phyloP scores from a whole-genome alignment of 1,140 invertebrate genomes.

The Psilanteris sp. region DNA sequence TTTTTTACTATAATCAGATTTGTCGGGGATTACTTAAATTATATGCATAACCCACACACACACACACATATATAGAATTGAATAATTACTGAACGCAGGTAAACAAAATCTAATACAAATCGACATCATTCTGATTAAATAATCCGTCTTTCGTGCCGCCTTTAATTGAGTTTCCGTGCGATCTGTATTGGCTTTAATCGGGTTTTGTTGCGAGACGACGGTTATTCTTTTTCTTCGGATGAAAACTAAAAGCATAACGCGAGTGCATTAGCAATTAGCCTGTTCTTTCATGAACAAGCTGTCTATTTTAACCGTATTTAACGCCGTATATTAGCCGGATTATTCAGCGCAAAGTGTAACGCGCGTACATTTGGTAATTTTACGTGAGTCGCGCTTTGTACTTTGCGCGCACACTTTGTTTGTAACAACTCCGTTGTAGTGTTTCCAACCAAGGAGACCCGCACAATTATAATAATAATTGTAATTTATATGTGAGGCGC shows the following conservation, averaged over 20 bases:
- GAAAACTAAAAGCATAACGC: neutral
- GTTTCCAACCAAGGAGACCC: conserved; percentile 33
- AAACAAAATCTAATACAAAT: too few relatives aligned
- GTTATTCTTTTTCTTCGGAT: too few relatives aligned
- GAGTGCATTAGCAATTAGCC: conserved; percentile 57
- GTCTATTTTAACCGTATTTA: conserved; percentile 63
- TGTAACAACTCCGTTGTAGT: conserved; percentile 35
- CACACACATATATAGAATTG: too few relatives aligned
- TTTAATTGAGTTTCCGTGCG: too few relatives aligned
- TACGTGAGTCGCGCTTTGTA: conserved; percentile 47
- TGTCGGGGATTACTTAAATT: too few relatives aligned
- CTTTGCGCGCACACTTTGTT: conserved; percentile 42
- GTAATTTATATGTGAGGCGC: conserved; percentile 57
- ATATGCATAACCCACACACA: too few relatives aligned
- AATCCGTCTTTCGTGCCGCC: too few relatives aligned
- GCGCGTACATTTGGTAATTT: conserved; percentile 48
- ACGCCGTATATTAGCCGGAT: conserved; percentile 59
- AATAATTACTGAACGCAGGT: too few relatives aligned
- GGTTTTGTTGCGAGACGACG: too few relatives aligned
- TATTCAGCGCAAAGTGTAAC: conserved; percentile 48
- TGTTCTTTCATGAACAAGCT: conserved; percentile 50
- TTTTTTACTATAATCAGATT: too few relatives aligned
- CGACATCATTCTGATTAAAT: too few relatives aligned
- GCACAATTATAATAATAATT: conserved; percentile 65
- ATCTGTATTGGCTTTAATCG: too few relatives aligned